These are phyloP conservation scores for Tigriopus californicus DNA, from an alignment of 2,888 invertebrate genomes.

Conservation along the genomic window DNA sequence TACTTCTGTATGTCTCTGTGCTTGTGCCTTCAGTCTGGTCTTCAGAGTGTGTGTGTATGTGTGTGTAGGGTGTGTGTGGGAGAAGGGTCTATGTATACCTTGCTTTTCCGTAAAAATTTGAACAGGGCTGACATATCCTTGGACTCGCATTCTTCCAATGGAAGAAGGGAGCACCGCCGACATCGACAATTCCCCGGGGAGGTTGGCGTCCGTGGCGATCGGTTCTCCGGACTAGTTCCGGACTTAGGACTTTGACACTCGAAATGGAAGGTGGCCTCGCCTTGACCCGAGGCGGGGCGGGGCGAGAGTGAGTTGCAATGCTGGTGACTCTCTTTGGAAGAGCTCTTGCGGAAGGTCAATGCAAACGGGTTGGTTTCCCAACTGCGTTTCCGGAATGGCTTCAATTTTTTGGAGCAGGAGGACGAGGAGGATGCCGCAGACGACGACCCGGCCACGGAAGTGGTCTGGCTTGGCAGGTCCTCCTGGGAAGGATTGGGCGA, in stretches of 20 bases:
- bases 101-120: slow-evolving; percentile 15
- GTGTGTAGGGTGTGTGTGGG: no score
- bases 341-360: neutral
- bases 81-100: neutral
- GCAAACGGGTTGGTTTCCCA: neutral
- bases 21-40: no score
- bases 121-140: slow-evolving; percentile 14
- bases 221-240: neutral
- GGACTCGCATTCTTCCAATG: slow-evolving; percentile 13
- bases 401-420: neutral
- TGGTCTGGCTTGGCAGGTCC: neutral
- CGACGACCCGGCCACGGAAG: neutral
- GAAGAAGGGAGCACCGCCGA: slow-evolving; percentile 13
- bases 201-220: neutral
- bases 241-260: neutral
- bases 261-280: neutral
- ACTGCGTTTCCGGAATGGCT: neutral
- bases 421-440: no score
- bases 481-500: neutral
- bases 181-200: slow-evolving; percentile 1
- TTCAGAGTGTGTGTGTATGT: no score
- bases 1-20: no score
- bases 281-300: neutral
- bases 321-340: neutral
- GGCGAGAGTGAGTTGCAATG: neutral